Base-by-base conservation (phyloP, 1,140 invertebrate species). In the Procambarus virginalis region DNA sequence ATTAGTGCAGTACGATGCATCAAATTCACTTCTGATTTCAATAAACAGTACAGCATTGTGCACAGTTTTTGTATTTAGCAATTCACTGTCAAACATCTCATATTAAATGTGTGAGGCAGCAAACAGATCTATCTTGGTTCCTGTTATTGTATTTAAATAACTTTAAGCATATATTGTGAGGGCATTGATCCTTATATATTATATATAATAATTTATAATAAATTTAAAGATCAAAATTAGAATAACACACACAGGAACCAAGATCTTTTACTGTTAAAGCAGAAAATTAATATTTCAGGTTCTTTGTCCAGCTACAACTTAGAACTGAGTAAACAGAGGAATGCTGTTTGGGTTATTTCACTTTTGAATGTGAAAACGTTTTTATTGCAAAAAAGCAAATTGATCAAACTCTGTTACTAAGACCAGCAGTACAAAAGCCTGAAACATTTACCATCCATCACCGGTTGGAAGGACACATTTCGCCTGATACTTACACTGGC, bases 401-500 rank as follows among this genome's bases (percentile, higher is more conserved):
- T 64, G 1, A 64, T 20, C 12, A 34, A 73, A 73, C n/a, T 73
- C 68, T 45, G 68, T 73, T 22, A 6, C 34, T 20, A 73, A 34
- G 17, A 81, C n/a, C 8, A 45, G 9, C 20, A 48, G 58, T 45
- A 64, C 55, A 68, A 68, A 68, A 48, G n/a, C 80, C 46, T 45
- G 80, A 64, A 82, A 82, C 34, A 64, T 68, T 20, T 48, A 68
- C 12, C 55, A 45, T 82, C 55, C 45, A 68, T 22, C 80, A 82
- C n/a, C 58, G 2, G 34, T 10, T 10, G 34, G 60, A 45, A 68
- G 58, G 80, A 64, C 20, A 14, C 9, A 60, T 22, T 20, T 64
- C 10, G 17, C 6, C 34, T 1, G 60, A 12, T 89, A 89, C 87
- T 89, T 89, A 89, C 87, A 70, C 80, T 84, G 58, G 87, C 87